Base-by-base conservation (phyloP, 1,140 invertebrate genomes). In the Brachionus manjavacas region DNA sequence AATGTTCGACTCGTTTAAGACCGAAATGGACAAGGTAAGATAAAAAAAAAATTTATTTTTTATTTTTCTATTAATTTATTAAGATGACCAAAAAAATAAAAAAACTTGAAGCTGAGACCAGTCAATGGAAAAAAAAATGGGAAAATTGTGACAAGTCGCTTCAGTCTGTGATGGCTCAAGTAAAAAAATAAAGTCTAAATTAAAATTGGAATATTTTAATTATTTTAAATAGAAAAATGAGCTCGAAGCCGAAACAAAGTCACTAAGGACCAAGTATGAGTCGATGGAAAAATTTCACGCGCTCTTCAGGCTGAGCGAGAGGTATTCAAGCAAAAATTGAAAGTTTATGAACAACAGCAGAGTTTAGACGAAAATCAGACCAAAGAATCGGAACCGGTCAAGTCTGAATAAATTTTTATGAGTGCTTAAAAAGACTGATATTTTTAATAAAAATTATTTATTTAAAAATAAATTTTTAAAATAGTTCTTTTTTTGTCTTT, bases 1-100 rank as follows among this genome's bases (percentile, higher is more conserved):
- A 88, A 92, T 95, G 83, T 95, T 95, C 89, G 92, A 92, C 85
- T 93, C 92, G 64, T 96, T 95, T 87, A 95, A 96, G 88, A 91
- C 92, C 79, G 94, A 96, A 90, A 94, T 96, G 92, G 94, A 94
- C 85, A 94, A 94, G 93, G 96, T 96, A 94, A 93, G n/a, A n/a
- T n/a, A n/a, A n/a, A n/a, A n/a, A n/a, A n/a, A n/a, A 86, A 88
- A 96, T 14, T 80, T 0, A 16, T 23, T 60, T n/a, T 23, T 39
- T 23, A n/a, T 7, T 78, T 85, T 46, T 70, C 23, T 41, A 64
- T 23, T 2, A 4, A 14, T 46, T 46, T 84, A 20, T 87, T 85
- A 85, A 94, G 93, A 96, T 96, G 94, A 92, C 93, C 0, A 95
- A 96, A 88, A 94, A 95, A 88, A 94, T 95, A 1, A 91, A 92